Percentiles rank a stretch among this genome's conserved stretches.
Evolutionary conservation across 2,888 invertebrate genomes (phyloP).

Genomic region (Lepidonotus clava): DNA sequence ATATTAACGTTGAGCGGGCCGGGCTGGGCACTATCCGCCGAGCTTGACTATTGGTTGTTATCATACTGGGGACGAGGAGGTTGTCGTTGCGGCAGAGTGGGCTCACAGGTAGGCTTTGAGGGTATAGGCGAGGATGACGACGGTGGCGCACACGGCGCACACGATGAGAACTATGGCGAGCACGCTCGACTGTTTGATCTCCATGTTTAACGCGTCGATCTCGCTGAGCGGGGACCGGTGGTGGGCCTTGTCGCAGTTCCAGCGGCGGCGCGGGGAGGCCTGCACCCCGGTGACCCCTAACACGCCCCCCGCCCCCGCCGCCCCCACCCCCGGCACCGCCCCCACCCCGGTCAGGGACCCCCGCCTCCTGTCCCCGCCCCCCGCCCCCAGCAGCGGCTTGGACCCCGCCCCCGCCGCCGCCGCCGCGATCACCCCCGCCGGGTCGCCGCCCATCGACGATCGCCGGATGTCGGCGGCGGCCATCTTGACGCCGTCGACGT

Average conservation of each 20-base stretch:
- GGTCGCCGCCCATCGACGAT: conserved; percentile 1
- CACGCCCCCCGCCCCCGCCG: not conserved
- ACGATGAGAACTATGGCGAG: conserved; percentile 35
- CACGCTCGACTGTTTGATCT: conserved; percentile 35
- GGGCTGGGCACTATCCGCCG: too few relatives aligned
- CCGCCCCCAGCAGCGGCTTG: not conserved
- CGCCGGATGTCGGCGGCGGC: conserved; percentile 18
- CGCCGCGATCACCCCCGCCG: not conserved
- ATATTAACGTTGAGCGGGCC: too few relatives aligned
- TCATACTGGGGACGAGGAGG: too few relatives aligned
- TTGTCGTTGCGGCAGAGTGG: too few relatives aligned
- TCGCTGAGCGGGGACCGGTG: not conserved
- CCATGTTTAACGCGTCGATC: conserved; percentile 39
- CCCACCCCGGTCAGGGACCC: conserved; percentile 4
- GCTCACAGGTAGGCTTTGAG: conserved; percentile 8
- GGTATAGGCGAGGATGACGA: conserved; percentile 28
- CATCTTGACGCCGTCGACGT: conserved; percentile 17
- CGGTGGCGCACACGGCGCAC: not conserved
- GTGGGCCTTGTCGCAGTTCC: not conserved
- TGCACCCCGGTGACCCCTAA: not conserved
- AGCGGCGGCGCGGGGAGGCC: conserved; percentile 17
- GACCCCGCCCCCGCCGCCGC: not conserved
- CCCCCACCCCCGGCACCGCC: not conserved
- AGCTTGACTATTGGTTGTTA: too few relatives aligned
- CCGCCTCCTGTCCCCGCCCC: not conserved